These are phyloP conservation scores for Callimorpha dominula DNA, from an alignment of 2,888 invertebrate genomes.

Conservation along the genomic window DNA sequence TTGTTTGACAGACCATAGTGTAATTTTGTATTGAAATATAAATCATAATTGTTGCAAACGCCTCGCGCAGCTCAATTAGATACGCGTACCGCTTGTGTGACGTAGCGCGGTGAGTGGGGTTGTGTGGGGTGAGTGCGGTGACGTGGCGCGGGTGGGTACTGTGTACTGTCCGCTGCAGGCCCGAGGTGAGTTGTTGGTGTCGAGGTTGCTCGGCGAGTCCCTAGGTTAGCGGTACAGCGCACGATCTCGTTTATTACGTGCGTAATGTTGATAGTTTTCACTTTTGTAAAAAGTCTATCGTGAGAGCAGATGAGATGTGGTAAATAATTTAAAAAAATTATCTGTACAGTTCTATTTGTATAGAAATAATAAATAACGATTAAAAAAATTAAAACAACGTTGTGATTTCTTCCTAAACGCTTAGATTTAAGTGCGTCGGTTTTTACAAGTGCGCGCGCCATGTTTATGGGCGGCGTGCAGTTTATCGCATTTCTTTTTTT, in stretches of 20 bases:
- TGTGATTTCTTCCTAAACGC: conserved; percentile 82
- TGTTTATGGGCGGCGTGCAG: conserved; percentile 58
- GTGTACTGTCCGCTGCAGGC: conserved; percentile 2
- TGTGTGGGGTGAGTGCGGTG: conserved; percentile 9
- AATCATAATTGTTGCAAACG: conserved; percentile 48
- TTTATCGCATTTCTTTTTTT: conserved; percentile 75
- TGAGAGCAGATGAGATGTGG: conserved; percentile 84
- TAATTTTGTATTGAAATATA: conserved; percentile 57
- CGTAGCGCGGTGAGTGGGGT: conserved; percentile 18
- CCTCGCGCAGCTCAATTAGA: conserved; percentile 53
- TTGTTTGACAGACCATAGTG: conserved; percentile 61
- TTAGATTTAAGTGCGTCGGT: conserved; percentile 73
- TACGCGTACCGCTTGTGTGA: conserved; percentile 30
- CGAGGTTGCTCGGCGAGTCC: no score
- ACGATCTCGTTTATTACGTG: conserved; percentile 82
- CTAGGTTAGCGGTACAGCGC: conserved; percentile 55
- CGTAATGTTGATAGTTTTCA: conserved; percentile 86
- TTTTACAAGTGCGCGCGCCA: conserved; percentile 57
- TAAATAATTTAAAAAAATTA: conserved; percentile 86
- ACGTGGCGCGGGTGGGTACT: conserved; percentile 8
- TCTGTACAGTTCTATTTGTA: conserved; percentile 88
- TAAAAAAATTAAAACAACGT: conserved; percentile 83
- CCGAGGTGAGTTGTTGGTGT: conserved; percentile 1
- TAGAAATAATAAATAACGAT: conserved; percentile 88
- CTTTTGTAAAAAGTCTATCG: conserved; percentile 88